Conservation (phyloP, 1,140 invertebrate species). For the Scaptomyza hsui region DNA sequence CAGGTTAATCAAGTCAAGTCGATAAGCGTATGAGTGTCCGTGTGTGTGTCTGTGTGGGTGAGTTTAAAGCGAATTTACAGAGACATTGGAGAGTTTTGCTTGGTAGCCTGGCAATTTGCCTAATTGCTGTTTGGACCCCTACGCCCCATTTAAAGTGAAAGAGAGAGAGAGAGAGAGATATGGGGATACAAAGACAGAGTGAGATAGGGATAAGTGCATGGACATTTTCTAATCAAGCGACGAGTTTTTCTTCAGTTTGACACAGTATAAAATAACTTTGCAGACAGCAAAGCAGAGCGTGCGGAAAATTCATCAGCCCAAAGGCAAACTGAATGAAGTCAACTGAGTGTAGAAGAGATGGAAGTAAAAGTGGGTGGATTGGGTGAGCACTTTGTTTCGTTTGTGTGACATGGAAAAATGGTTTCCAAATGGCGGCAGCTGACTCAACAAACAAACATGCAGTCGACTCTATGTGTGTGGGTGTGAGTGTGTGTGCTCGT, state of each 20-base stretch:
- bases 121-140: constrained; percentile 53
- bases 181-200: not conserved
- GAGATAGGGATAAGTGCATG: constrained; percentile 12
- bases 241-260: constrained; percentile 48
- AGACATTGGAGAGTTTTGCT: constrained; percentile 3
- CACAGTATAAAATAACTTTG: constrained; percentile 63
- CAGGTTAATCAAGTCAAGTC: constrained; percentile 50
- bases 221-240: constrained; percentile 63
- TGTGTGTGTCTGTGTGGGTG: constrained; percentile 27
- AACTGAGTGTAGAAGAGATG: constrained; percentile 2
- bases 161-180: not conserved
- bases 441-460: constrained; percentile 55
- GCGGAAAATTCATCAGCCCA: constrained; percentile 67
- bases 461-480: constrained; percentile 14
- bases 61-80: constrained; percentile 55
- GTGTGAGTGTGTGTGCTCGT: constrained; percentile 10
- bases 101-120: constrained; percentile 59
- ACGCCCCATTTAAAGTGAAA: not conserved
- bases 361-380: constrained; percentile 14
- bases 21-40: constrained; percentile 46
- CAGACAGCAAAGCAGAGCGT: constrained; percentile 46
- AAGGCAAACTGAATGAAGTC: constrained; percentile 47
- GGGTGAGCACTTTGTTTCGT: constrained; percentile 36
- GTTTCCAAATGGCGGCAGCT: constrained; percentile 75
- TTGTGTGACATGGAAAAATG: constrained; percentile 74